Percentiles rank a stretch among this genome's conserved stretches.
Conservation (phyloP, 2,888 invertebrate species). For the Tricholauxania praeusta region DNA sequence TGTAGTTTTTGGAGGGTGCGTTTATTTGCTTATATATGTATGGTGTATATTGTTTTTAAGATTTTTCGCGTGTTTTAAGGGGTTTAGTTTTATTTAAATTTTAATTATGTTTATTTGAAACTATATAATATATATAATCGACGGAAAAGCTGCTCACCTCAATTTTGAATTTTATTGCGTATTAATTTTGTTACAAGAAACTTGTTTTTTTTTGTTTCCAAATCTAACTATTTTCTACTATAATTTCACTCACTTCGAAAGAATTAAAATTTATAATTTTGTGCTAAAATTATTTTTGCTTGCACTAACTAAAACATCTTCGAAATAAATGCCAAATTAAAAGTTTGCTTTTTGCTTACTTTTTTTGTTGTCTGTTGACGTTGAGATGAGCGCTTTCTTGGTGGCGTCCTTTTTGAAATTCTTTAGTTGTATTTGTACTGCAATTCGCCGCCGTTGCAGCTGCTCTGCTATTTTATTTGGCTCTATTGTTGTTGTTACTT, state of each 20-base stretch:
- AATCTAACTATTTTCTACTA: too few species aligned
- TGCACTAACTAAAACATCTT: not conserved
- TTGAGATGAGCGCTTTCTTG: not conserved
- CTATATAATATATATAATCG: too few species aligned
- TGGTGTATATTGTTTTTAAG: too few species aligned
- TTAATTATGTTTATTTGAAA: not conserved
- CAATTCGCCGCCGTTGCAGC: constrained; percentile 19
- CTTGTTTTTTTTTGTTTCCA: not conserved
- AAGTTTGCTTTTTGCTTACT: not conserved
- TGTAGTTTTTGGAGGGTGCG: constrained; percentile 19
- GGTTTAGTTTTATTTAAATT: not conserved
- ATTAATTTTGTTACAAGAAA: too few species aligned
- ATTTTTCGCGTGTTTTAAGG: not conserved
- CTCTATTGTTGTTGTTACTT: constrained; percentile 31
- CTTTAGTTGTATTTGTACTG: constrained; percentile 5
- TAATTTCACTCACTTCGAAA: too few species aligned
- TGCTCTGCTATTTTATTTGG: not conserved
- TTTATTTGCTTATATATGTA: not conserved
- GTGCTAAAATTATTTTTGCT: not conserved
- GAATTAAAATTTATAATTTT: not conserved
- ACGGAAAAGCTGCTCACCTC: too few species aligned
- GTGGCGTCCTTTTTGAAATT: not conserved
- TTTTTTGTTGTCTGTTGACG: not conserved
- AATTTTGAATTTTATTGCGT: too few species aligned
- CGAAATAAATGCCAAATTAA: constrained; percentile 10